Percentiles rank a stretch among this genome's conserved stretches.
phyloP scores from a whole-genome alignment of 1,140 invertebrate species.

The Drosophila cardini region DNA sequence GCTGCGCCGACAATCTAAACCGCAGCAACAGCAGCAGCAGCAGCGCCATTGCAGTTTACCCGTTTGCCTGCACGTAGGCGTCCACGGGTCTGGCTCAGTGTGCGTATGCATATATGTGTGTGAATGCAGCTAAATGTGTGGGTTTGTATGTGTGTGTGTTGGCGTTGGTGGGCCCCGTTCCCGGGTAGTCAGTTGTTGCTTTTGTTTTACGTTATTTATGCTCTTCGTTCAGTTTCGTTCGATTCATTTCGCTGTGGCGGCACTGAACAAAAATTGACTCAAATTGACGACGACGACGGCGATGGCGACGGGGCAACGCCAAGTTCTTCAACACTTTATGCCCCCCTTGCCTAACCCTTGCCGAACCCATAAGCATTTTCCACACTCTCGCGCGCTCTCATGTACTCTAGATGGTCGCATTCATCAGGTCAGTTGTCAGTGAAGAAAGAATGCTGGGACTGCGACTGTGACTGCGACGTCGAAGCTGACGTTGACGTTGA shows the following conservation, averaged over 20 bases:
- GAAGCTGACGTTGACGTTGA: slow-evolving; percentile 3
- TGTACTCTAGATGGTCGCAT: background rate
- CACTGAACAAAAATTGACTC: slow-evolving; percentile 72
- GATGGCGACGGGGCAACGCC: slow-evolving; percentile 23
- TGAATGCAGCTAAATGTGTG: too few species aligned
- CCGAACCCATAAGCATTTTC: too few species aligned
- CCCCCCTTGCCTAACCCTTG: background rate
- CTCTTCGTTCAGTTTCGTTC: slow-evolving; percentile 76
- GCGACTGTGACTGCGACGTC: slow-evolving; percentile 12
- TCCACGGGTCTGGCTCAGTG: slow-evolving; percentile 63
- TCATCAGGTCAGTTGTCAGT: slow-evolving; percentile 44
- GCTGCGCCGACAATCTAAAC: slow-evolving; percentile 43
- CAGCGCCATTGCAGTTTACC: slow-evolving; percentile 64
- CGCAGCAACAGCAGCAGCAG: slow-evolving; percentile 15
- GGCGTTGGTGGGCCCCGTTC: slow-evolving; percentile 54
- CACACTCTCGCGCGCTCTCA: background rate
- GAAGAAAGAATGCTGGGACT: slow-evolving; percentile 56
- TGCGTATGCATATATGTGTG: slow-evolving; percentile 3
- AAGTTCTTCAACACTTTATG: background rate
- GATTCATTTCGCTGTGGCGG: slow-evolving; percentile 69
- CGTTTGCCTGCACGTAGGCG: slow-evolving; percentile 69
- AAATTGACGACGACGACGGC: slow-evolving; percentile 60
- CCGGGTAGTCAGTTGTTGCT: slow-evolving; percentile 39
- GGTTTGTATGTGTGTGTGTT: slow-evolving; percentile 20
- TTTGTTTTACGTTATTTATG: slow-evolving; percentile 74